phyloP scores from a whole-genome alignment of 2,113 vertebrate genomes.

The Xenopus tropicalis region DNA sequence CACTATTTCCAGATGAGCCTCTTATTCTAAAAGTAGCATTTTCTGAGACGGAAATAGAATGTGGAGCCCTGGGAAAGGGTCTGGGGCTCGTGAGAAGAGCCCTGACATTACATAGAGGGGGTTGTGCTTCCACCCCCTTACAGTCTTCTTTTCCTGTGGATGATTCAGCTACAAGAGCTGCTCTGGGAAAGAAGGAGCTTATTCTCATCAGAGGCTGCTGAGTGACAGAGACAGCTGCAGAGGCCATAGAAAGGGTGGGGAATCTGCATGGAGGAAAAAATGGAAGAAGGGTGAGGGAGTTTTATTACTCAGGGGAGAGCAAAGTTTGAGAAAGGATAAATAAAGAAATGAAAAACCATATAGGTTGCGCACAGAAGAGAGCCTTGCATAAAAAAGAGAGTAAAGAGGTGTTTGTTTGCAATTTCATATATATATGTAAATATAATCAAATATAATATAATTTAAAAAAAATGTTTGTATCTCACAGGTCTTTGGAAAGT shows the following conservation, averaged over 20 bases:
- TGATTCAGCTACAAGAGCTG: conserved; percentile 29
- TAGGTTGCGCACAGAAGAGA: background rate
- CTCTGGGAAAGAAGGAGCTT: conserved; percentile 34
- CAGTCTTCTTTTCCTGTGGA: conserved; percentile 11
- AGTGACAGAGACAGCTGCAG: conserved; percentile 36
- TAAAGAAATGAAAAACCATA: background rate
- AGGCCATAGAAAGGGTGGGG: background rate
- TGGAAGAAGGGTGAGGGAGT: background rate
- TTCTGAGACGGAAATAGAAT: conserved; percentile 30
- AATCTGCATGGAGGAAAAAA: background rate
- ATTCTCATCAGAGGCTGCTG: conserved; percentile 6
- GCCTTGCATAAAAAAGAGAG: background rate
- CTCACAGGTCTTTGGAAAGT: too few relatives aligned
- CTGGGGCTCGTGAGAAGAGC: conserved; percentile 34
- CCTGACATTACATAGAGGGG: background rate
- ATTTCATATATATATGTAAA: too few relatives aligned
- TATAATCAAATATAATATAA: too few relatives aligned
- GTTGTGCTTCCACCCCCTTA: conserved; percentile 9
- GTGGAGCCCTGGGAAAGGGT: conserved; percentile 37
- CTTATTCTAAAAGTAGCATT: conserved; percentile 17
- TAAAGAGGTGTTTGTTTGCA: too few relatives aligned
- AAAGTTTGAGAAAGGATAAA: background rate
- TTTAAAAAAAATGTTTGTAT: too few relatives aligned
- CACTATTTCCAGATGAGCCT: conserved; percentile 4
- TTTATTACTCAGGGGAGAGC: background rate